Conservation (phyloP, 2,888 invertebrate species). For the Exocentrus adspersus region DNA sequence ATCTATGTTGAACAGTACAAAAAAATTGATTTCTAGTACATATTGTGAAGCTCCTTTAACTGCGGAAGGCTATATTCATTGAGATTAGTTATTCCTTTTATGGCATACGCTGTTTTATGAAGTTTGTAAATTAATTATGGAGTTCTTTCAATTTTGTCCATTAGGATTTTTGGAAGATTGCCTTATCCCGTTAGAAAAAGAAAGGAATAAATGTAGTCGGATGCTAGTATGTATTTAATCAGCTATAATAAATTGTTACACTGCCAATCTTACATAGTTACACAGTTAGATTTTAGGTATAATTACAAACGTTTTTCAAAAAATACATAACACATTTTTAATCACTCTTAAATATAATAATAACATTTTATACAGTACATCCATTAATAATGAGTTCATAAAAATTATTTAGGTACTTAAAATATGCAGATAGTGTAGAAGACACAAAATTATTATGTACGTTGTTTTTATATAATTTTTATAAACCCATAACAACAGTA, state of each 20-base stretch:
- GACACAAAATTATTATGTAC: too few relatives aligned
- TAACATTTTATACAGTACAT: conserved; percentile 44
- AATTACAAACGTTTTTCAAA: conserved; percentile 57
- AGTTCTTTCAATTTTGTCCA: too few relatives aligned
- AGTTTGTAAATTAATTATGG: too few relatives aligned
- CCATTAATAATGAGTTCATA: conserved; percentile 41
- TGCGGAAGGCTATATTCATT: too few relatives aligned
- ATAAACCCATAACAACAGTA: too few relatives aligned
- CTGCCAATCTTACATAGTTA: conserved; percentile 24
- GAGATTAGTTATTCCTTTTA: too few relatives aligned
- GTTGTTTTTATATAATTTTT: neutral
- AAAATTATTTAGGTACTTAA: conserved; percentile 41
- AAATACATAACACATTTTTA: conserved; percentile 55
- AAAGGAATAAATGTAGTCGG: conserved; percentile 6
- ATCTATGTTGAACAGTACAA: too few relatives aligned
- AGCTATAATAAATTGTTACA: conserved; percentile 32
- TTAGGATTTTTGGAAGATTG: neutral
- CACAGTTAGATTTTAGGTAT: conserved; percentile 40
- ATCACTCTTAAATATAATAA: conserved; percentile 41
- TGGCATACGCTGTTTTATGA: too few relatives aligned
- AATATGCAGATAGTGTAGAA: too few relatives aligned
- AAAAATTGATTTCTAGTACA: too few relatives aligned
- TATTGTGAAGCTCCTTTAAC: too few relatives aligned
- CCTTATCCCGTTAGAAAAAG: neutral
- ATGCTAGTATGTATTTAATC: conserved; percentile 35